Conservation (phyloP, 2,888 invertebrate genomes). For the Aromia moschata region DNA sequence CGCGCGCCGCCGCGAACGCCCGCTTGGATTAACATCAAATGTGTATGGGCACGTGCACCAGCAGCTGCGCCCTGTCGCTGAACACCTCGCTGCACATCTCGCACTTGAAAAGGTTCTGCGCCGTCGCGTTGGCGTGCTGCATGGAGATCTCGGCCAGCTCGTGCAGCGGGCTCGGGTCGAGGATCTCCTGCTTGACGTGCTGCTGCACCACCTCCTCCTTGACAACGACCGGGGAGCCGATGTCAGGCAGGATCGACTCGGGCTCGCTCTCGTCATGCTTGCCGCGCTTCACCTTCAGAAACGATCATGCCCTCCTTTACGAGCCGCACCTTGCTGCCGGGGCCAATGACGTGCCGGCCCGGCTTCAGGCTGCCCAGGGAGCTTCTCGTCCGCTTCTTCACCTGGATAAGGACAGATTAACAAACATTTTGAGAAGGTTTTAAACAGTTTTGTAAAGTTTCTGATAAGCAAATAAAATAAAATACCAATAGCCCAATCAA, state of each 20-base stretch:
- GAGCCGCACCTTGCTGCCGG: conserved; percentile 58
- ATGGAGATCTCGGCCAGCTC: conserved; percentile 66
- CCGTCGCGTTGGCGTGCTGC: conserved; percentile 55
- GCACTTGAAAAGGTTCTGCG: conserved; percentile 71
- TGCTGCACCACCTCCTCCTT: conserved; percentile 30
- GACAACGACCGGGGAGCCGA: conserved; percentile 23
- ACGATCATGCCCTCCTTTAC: conserved; percentile 62
- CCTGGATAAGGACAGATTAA: no score
- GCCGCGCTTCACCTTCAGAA: conserved; percentile 55
- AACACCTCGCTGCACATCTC: conserved; percentile 86
- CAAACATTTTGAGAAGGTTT: no score
- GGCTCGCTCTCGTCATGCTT: conserved; percentile 48
- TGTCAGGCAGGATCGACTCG: conserved; percentile 48
- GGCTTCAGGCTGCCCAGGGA: conserved; percentile 53
- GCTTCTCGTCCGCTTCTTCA: conserved; percentile 41
- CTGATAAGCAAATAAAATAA: no score
- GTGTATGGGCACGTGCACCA: conserved; percentile 84
- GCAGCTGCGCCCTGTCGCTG: conserved; percentile 74
- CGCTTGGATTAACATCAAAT: conserved; percentile 69
- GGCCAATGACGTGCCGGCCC: conserved; percentile 59
- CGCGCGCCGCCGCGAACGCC: neutral
- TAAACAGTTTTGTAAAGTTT: no score
- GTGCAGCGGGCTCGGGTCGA: conserved; percentile 64
- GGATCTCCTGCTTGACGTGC: conserved; percentile 57
- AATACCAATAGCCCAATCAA: no score